Conservation (phyloP, 2,797 vertebrate species). For the Leptoclinus maculatus region DNA sequence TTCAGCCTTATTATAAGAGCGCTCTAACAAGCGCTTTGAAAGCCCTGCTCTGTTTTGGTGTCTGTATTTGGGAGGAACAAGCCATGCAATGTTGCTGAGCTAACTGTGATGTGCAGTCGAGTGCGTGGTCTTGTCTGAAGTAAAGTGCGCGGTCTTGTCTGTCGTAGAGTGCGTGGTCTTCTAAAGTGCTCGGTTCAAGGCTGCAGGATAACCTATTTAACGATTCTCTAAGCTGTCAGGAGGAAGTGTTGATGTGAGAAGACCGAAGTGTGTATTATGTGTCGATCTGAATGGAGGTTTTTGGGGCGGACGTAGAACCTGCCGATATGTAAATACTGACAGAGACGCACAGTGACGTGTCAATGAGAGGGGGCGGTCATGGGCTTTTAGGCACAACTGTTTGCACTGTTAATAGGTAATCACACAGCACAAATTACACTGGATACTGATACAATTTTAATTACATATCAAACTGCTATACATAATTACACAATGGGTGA, state of each 20-base stretch:
- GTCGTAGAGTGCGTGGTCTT: conserved; percentile 15
- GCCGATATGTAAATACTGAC: conserved; percentile 57
- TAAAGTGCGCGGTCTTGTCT: conserved; percentile 30
- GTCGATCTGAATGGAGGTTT: conserved; percentile 5
- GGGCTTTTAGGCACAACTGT: conserved; percentile 79
- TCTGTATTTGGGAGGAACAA: conserved; percentile 38
- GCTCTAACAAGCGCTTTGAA: conserved; percentile 65
- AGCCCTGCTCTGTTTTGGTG: conserved; percentile 46
- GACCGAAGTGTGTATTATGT: background rate
- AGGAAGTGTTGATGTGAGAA: background rate
- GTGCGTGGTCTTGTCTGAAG: conserved; percentile 31
- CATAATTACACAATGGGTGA: conserved; percentile 84
- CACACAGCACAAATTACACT: conserved; percentile 78
- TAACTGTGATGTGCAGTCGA: conserved; percentile 9
- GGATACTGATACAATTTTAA: conserved; percentile 81
- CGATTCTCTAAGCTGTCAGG: conserved; percentile 3
- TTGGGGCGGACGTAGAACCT: conserved; percentile 40
- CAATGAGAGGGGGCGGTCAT: conserved; percentile 75
- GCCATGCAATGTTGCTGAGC: conserved; percentile 11
- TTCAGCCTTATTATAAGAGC: conserved; percentile 54
- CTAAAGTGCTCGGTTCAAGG: conserved; percentile 20
- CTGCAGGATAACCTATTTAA: conserved; percentile 24
- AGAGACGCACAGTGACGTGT: conserved; percentile 50
- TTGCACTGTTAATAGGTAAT: conserved; percentile 82
- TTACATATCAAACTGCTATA: conserved; percentile 82